A percentile compares a stretch with the other conserved stretches of the same genome.
Evolutionary conservation across 2,888 invertebrate genomes (phyloP).

Genomic region (Venusia cambrica): DNA sequence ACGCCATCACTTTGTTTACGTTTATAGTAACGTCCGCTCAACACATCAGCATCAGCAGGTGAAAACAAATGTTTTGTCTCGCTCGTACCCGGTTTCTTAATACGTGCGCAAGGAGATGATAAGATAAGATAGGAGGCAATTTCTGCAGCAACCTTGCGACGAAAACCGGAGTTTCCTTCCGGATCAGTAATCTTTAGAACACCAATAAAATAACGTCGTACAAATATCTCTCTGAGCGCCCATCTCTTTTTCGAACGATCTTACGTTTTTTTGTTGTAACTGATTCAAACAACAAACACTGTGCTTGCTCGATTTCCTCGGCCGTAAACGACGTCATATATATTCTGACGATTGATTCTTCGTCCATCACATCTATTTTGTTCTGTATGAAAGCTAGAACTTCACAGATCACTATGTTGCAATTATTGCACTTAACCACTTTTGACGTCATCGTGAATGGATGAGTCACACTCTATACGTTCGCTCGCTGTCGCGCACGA

Average conservation of each 20-base stretch:
- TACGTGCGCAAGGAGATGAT: too few relatives aligned
- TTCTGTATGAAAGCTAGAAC: slow-evolving; percentile 6
- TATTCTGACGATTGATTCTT: slow-evolving; percentile 10
- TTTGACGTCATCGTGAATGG: too few relatives aligned
- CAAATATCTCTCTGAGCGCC: slow-evolving; percentile 2
- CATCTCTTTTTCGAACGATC: slow-evolving; percentile 6
- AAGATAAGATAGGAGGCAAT: too few relatives aligned
- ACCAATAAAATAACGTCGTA: slow-evolving; percentile 7
- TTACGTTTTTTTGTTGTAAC: slow-evolving; percentile 5
- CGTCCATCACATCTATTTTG: slow-evolving; percentile 5
- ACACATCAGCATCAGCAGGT: too few relatives aligned
- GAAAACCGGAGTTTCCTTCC: too few relatives aligned
- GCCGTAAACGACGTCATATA: slow-evolving; percentile 18
- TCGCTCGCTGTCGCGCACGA: too few relatives aligned
- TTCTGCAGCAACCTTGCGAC: too few relatives aligned
- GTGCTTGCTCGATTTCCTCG: slow-evolving; percentile 25
- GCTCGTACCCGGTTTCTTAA: too few relatives aligned
- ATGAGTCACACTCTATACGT: too few relatives aligned
- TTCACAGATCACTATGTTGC: slow-evolving; percentile 2
- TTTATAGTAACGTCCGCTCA: too few relatives aligned
- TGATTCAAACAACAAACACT: slow-evolving; percentile 6
- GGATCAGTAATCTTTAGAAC: slow-evolving; percentile 7
- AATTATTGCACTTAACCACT: neutral
- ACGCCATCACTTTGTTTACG: too few relatives aligned
- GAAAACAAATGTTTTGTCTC: too few relatives aligned